Evolutionary conservation across 30 jellyfish, hydroid and myxozoan genomes (phyloP).

Genomic region (Hydra vulgaris): DNA sequence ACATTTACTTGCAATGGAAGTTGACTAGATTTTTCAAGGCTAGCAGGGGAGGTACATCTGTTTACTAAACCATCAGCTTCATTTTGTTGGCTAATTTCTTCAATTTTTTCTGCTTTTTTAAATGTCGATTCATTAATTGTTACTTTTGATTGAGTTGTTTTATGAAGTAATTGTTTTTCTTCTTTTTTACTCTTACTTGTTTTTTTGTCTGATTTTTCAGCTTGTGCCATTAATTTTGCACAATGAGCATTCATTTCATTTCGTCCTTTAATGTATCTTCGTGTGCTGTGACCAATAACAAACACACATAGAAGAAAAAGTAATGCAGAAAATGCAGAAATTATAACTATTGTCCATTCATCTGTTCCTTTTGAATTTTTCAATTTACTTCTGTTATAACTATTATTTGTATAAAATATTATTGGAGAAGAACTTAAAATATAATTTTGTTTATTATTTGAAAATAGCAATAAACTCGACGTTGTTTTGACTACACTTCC

Average conservation of each 20-base stretch:
- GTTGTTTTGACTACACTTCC: slow-evolving; percentile 12
- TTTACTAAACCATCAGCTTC: background rate
- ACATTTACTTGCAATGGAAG: slow-evolving; percentile 2
- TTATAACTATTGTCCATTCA: slow-evolving; percentile 23
- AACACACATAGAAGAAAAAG: background rate
- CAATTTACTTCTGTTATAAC: background rate
- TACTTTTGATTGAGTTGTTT: background rate
- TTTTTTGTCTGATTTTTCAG: slow-evolving; percentile 1
- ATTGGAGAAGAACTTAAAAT: background rate
- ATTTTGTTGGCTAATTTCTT: background rate
- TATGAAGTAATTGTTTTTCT: background rate
- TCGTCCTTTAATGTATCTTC: slow-evolving; percentile 3
- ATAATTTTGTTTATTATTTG: background rate
- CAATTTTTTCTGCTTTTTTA: background rate
- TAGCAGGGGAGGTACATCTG: background rate
- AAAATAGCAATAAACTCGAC: no score
- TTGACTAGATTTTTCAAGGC: background rate
- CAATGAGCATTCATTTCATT: slow-evolving; percentile 31
- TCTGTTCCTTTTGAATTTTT: background rate
- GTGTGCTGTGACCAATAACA: slow-evolving; percentile 19
- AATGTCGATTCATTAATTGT: background rate
- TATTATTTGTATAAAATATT: no score
- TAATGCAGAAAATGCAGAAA: slow-evolving; percentile 24
- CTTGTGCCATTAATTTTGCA: slow-evolving; percentile 23
- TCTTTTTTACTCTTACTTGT: background rate